Evolutionary conservation across 2,797 vertebrate species (phyloP).

Genomic region (Furcifer pardalis): DNA sequence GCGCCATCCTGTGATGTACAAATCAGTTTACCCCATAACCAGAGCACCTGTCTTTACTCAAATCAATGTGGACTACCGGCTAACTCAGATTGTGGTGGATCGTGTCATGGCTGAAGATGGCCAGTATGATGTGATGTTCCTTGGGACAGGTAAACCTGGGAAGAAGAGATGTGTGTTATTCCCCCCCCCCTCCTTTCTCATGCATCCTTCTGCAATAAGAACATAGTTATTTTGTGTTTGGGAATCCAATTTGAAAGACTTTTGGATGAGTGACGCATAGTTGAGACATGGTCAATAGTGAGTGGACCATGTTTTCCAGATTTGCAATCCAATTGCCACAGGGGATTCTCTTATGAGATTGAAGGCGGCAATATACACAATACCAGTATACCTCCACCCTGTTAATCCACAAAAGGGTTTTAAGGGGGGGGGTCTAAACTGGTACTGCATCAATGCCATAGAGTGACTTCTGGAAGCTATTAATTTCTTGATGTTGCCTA

Average conservation of each 20-base stretch:
- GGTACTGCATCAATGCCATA: background rate
- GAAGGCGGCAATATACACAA: no score
- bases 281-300: no score
- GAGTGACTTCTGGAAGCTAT: background rate
- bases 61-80: constrained; percentile 88
- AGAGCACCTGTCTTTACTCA: constrained; percentile 89
- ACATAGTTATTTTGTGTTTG: no score
- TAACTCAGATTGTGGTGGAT: constrained; percentile 94
- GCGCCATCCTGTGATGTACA: constrained; percentile 91
- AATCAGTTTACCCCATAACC: constrained; percentile 82
- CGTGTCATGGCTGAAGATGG: constrained; percentile 94
- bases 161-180: accelerated
- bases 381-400: no score
- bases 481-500: background rate
- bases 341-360: no score
- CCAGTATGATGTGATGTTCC: constrained; percentile 95
- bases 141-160: constrained; percentile 88
- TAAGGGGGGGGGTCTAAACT: no score
- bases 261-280: background rate
- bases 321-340: no score
- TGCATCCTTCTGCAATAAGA: background rate
- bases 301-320: background rate
- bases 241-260: background rate
- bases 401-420: background rate
- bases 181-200: background rate